Conservation (phyloP, 2,113 vertebrate species). For the Glaucomys volans region DNA sequence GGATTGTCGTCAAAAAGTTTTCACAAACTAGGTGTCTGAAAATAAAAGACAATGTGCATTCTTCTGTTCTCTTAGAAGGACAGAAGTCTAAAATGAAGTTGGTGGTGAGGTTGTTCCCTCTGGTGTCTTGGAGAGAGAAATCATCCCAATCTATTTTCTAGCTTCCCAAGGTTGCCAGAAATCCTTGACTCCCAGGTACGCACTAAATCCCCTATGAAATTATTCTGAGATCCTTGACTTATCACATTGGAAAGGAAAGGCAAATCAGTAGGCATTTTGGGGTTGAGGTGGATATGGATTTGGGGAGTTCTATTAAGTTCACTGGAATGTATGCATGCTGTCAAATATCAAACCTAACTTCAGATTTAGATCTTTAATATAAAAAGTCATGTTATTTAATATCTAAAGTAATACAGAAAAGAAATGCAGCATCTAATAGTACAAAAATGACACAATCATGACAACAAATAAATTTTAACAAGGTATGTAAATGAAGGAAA, state of each 20-base stretch:
- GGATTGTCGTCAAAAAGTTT: background rate
- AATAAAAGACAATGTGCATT: background rate
- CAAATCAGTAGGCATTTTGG: background rate
- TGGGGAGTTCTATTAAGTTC: background rate
- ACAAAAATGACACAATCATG: background rate
- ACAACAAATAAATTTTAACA: background rate
- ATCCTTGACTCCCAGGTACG: background rate
- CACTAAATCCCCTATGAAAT: background rate
- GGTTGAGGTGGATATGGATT: background rate
- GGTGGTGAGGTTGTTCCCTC: background rate
- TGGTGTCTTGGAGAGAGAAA: background rate
- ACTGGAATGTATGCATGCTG: background rate
- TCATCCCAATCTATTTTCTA: background rate
- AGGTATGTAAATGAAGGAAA: background rate
- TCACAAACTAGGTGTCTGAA: background rate
- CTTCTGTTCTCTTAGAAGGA: background rate
- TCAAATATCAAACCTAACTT: background rate
- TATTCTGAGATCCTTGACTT: background rate
- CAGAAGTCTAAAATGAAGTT: background rate
- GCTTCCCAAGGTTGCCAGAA: background rate
- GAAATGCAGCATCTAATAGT: background rate
- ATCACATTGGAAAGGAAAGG: background rate
- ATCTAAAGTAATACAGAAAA: background rate
- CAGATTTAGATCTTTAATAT: background rate
- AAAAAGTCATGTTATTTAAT: background rate